Base-by-base conservation (phyloP, 2,113 vertebrate species). In the Phocoena phocoena region DNA sequence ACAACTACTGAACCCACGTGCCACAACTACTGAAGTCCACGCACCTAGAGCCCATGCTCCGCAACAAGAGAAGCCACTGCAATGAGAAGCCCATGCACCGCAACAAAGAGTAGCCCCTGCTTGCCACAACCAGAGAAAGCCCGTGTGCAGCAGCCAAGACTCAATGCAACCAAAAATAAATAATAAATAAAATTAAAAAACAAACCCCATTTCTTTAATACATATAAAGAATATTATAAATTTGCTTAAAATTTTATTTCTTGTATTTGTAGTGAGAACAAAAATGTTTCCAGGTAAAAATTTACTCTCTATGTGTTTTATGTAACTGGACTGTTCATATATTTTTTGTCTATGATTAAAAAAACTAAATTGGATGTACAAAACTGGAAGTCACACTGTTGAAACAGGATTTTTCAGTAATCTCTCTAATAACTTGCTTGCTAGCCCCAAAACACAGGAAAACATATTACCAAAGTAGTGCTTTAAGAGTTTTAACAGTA, bases 211-310 rank as follows among this genome's bases (percentile, higher is more conserved):
- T 92, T 92, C 7, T 53, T 92, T 82, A 87, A 94, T 41, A 84
- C 10, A 79, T 36, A 95, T 28, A 53, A n/a, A 76, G 5, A 93
- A 5, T 74, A 88, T 21, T 91, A 25, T 58, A 85, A 76, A 50
- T 94, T 73, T 97, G 3, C 28, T 85, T 87, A 60, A 93, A 96
- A 36, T 80, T 90, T 77, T 88, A 90, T 74, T 94, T 88, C 6
- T 80, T 63, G 3, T 85, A n/a, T 85, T 92, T 85, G 11, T 31
- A 81, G 5, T 62, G 6, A 96, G 41, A 53, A 84, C n/a, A 88
- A 76, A 93, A 88, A 53, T 41, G 13, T 79, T 91, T 84, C 18
- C 33, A 83, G 17, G 80, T 67, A 90, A 65, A 76, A 81, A 80
- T 87, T 47, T 86, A 47, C 20, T 84, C 33, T 47, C 26, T 87